These are phyloP conservation scores for Baronia brevicornis DNA, from an alignment of 2,888 invertebrate genomes.

Conservation along the genomic window DNA sequence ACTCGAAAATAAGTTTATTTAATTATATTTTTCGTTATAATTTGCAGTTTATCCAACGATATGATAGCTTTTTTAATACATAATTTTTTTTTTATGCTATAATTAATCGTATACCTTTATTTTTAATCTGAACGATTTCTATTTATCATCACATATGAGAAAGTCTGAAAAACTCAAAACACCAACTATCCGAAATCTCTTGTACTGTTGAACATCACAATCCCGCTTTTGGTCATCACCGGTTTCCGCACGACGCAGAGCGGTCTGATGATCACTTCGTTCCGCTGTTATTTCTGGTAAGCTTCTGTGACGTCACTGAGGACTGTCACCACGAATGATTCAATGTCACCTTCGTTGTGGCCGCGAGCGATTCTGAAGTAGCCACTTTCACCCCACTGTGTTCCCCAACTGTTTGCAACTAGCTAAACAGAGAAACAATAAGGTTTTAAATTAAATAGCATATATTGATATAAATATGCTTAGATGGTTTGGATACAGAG, in stretches of 20 bases:
- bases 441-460: no score
- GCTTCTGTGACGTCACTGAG: slow-evolving; percentile 78
- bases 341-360: slow-evolving; percentile 91
- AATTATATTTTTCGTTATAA: no score
- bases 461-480: no score
- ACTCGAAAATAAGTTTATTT: no score
- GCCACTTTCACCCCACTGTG: slow-evolving; percentile 93
- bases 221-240: slow-evolving; percentile 40
- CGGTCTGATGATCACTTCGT: slow-evolving; percentile 38
- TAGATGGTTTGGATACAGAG: no score
- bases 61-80: no score
- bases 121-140: no score
- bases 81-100: no score
- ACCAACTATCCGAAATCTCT: slow-evolving; percentile 39
- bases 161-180: neutral
- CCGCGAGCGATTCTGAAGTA: slow-evolving; percentile 92
- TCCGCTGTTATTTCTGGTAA: slow-evolving; percentile 51
- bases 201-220: slow-evolving; percentile 45
- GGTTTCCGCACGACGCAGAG: slow-evolving; percentile 42
- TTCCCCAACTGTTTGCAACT: slow-evolving; percentile 96
- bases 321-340: slow-evolving; percentile 89
- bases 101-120: no score
- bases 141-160: neutral
- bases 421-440: no score
- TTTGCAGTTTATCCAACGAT: no score